Percentiles rank a stretch among this genome's conserved stretches.
phyloP scores from a whole-genome alignment of 2,797 vertebrate species.

The Nyctibius grandis region DNA sequence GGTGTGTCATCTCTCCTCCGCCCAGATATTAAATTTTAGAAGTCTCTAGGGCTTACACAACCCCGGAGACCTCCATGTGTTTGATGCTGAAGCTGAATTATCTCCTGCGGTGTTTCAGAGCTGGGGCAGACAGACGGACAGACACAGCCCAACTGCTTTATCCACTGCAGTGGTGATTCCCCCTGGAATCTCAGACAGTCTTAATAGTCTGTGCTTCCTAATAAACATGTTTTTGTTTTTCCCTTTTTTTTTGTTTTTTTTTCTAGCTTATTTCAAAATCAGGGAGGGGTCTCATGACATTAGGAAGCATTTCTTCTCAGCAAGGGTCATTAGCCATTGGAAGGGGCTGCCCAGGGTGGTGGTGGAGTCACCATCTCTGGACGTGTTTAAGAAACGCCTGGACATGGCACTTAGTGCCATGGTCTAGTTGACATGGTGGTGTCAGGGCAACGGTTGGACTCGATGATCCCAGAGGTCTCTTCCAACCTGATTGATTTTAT shows the following conservation, averaged over 20 bases:
- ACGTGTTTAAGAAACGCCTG: too few relatives aligned
- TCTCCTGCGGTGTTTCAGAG: rapidly evolving
- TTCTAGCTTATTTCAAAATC: background rate
- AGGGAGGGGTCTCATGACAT: background rate
- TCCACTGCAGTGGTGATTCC: background rate
- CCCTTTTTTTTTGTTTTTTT: background rate
- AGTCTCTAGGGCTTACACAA: rapidly evolving
- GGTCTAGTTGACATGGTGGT: too few relatives aligned
- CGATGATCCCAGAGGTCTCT: too few relatives aligned
- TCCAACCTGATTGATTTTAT: too few relatives aligned
- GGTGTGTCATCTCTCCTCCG: background rate
- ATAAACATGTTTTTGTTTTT: rapidly evolving
- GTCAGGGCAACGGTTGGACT: too few relatives aligned
- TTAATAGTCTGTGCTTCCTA: background rate
- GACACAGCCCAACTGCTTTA: background rate
- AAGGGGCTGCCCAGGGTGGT: too few relatives aligned
- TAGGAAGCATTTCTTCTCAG: too few relatives aligned
- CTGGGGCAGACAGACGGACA: rapidly evolving
- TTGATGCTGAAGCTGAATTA: background rate
- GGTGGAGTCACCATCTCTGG: too few relatives aligned
- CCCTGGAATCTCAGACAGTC: background rate
- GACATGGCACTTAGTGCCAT: too few relatives aligned
- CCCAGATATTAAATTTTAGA: background rate
- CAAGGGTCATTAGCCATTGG: too few relatives aligned
- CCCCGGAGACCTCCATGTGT: rapidly evolving